phyloP scores from a whole-genome alignment of 2,113 vertebrate genomes.

The Beaufortia kweichowensis region DNA sequence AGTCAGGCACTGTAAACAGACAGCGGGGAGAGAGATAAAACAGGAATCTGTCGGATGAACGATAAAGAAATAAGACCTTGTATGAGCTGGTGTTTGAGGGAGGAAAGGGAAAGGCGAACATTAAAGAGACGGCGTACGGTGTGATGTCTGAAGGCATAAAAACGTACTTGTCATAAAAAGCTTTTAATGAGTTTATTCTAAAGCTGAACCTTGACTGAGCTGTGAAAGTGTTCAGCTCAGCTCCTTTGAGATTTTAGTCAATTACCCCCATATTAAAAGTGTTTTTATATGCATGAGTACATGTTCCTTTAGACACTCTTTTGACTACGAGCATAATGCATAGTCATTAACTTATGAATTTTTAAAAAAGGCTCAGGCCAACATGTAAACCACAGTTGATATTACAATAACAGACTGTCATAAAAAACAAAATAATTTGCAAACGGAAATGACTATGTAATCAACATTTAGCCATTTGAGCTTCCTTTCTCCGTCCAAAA shows the following conservation, averaged over 20 bases:
- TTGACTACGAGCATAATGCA: neutral
- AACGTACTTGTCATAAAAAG: neutral
- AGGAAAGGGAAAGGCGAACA: neutral
- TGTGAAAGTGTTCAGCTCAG: neutral
- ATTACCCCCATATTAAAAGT: neutral
- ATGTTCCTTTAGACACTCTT: neutral
- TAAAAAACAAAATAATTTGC: no score
- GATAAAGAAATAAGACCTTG: slow-evolving; percentile 32
- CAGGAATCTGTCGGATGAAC: slow-evolving; percentile 44
- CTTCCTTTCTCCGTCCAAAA: neutral
- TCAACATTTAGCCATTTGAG: no score
- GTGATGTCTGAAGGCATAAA: slow-evolving; percentile 36
- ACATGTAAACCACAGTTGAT: no score
- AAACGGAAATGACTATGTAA: no score
- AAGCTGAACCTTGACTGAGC: slow-evolving; percentile 11
- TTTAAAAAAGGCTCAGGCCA: no score
- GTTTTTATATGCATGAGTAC: neutral
- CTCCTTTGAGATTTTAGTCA: neutral
- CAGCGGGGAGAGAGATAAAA: slow-evolving; percentile 26
- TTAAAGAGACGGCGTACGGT: neutral
- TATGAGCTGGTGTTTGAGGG: slow-evolving; percentile 9
- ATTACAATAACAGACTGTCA: no score
- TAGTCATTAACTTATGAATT: no score
- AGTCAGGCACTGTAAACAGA: slow-evolving; percentile 25
- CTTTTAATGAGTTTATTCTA: slow-evolving; percentile 26